Evolutionary conservation across 2,888 invertebrate genomes (phyloP).

Genomic region (Boloria selene): DNA sequence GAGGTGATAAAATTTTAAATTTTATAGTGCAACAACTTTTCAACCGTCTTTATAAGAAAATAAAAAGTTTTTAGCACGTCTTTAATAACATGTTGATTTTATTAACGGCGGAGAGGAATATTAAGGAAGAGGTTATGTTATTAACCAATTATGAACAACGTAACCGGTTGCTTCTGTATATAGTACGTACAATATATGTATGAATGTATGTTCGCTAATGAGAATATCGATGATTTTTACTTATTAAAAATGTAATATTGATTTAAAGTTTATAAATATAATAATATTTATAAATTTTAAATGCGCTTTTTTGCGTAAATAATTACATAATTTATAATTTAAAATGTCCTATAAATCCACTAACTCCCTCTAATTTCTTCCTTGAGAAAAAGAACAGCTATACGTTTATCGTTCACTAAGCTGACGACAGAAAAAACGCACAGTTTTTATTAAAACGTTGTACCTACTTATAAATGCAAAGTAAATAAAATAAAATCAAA

Average conservation of each 20-base stretch:
- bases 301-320: too few relatives aligned
- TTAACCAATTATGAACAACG: not conserved
- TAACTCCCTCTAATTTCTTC: not conserved
- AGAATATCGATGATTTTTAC: too few relatives aligned
- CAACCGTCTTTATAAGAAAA: slow-evolving; percentile 8
- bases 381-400: not conserved
- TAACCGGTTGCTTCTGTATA: not conserved
- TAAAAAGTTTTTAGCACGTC: slow-evolving; percentile 12
- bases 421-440: slow-evolving; percentile 11
- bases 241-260: too few relatives aligned
- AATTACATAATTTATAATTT: too few relatives aligned
- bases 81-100: slow-evolving; percentile 15
- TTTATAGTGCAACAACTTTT: slow-evolving; percentile 16
- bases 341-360: not conserved
- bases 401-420: not conserved
- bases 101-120: not conserved
- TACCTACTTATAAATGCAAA: slow-evolving; percentile 15
- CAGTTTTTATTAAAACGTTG: slow-evolving; percentile 16
- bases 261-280: too few relatives aligned
- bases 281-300: too few relatives aligned
- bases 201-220: too few relatives aligned
- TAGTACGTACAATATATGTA: too few relatives aligned
- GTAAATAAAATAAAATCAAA: slow-evolving; percentile 21
- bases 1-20: slow-evolving; percentile 16
- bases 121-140: slow-evolving; percentile 1